These are phyloP conservation scores for Drosophila kepulauana DNA, from an alignment of 1,140 invertebrate species.

Conservation along the genomic window DNA sequence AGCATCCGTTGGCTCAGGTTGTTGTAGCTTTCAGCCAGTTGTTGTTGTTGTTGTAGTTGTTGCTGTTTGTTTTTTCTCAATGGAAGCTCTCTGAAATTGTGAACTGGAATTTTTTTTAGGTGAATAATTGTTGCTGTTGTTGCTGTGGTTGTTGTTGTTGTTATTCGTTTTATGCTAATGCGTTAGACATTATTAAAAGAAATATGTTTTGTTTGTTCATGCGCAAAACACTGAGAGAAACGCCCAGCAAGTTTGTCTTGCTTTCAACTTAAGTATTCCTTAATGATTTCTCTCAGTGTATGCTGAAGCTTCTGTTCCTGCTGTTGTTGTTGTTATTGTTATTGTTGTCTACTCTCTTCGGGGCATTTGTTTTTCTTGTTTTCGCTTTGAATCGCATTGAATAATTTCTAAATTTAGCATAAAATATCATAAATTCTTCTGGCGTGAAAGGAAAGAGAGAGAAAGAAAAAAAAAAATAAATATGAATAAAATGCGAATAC, in stretches of 20 bases:
- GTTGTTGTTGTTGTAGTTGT: constrained; percentile 15
- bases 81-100: constrained; percentile 70
- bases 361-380: constrained; percentile 53
- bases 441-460: constrained; percentile 37
- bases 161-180: constrained; percentile 71
- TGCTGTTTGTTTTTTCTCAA: constrained; percentile 63
- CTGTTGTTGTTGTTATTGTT: constrained; percentile 5
- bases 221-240: constrained; percentile 14
- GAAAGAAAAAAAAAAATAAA: constrained; percentile 40
- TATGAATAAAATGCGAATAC: constrained; percentile 56
- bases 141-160: constrained; percentile 5
- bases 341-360: constrained; percentile 52
- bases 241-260: background rate
- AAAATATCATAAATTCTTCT: constrained; percentile 63
- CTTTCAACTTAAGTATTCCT: background rate
- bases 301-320: constrained; percentile 24
- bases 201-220: constrained; percentile 31
- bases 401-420: constrained; percentile 82
- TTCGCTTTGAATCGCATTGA: constrained; percentile 61
- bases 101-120: constrained; percentile 71
- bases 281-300: background rate
- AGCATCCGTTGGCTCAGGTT: constrained; percentile 81
- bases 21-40: constrained; percentile 58
- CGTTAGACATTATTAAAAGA: constrained; percentile 23
- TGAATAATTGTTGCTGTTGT: constrained; percentile 67